Conservation (phyloP, 2,888 invertebrate genomes). For the Pachycephus smyrnensis region DNA sequence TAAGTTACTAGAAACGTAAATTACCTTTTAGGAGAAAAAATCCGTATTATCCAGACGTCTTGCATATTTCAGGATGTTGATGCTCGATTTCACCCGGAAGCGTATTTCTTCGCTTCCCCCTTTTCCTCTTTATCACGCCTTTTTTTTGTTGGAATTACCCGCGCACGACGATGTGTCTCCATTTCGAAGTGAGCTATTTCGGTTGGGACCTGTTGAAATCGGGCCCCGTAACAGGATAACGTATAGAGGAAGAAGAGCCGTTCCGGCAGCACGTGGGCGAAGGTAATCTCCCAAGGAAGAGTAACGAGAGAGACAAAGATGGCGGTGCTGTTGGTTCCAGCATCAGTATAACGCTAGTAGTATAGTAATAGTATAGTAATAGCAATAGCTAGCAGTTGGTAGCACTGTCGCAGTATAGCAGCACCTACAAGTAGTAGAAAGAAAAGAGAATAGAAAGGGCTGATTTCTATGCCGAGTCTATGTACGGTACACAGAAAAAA, state of each 20-base stretch:
- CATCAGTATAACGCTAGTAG: neutral
- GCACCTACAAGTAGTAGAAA: neutral
- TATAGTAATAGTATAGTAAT: neutral
- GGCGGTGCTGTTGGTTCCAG: neutral
- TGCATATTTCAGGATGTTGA: neutral
- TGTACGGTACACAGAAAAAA: neutral
- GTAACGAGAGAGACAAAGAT: neutral
- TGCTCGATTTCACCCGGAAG: neutral
- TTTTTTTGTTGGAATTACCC: neutral
- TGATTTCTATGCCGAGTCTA: neutral
- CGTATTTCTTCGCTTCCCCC: neutral
- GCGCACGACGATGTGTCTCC: neutral
- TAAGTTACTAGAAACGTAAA: neutral
- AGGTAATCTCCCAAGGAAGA: neutral
- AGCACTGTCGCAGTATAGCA: neutral
- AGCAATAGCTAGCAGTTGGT: neutral
- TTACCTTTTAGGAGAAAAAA: neutral
- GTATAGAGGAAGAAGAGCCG: neutral
- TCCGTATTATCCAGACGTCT: neutral
- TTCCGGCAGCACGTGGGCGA: neutral
- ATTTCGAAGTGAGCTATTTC: neutral
- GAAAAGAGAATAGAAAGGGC: slow-evolving; percentile 6
- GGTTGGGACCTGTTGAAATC: neutral
- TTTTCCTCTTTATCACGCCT: neutral
- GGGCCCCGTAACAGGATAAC: neutral